Conservation (phyloP, 2,113 vertebrate species). For the Nibea coibor region DNA sequence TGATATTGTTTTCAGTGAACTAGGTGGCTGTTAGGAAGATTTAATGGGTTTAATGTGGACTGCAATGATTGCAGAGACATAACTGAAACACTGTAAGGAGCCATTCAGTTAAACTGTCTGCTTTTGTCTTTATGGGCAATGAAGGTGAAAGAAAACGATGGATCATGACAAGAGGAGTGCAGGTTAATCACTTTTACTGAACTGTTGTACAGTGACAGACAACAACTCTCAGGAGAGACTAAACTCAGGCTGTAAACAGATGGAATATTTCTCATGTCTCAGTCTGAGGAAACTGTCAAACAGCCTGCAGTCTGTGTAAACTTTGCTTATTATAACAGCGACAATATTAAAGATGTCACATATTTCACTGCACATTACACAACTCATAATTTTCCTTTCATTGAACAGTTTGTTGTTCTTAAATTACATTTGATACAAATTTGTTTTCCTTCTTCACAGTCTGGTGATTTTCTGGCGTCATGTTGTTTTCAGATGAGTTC, state of each 20-base stretch:
- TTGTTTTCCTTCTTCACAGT: too few relatives aligned
- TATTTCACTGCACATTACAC: too few relatives aligned
- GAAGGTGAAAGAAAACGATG: neutral
- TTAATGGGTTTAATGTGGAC: neutral
- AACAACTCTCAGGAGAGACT: neutral
- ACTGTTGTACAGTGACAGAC: neutral
- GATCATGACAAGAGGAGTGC: neutral
- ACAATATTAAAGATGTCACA: neutral
- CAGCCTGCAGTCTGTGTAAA: neutral
- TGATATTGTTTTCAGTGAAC: neutral
- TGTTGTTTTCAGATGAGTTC: too few relatives aligned
- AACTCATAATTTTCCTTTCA: too few relatives aligned
- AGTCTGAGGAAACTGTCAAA: neutral
- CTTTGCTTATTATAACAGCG: neutral
- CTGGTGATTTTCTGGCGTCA: too few relatives aligned
- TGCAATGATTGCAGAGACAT: neutral
- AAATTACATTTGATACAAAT: too few relatives aligned
- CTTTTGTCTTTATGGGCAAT: neutral
- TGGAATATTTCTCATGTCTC: neutral
- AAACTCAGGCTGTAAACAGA: neutral
- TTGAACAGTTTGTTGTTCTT: too few relatives aligned
- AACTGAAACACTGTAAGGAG: conserved; percentile 5
- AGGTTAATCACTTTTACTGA: conserved; percentile 3
- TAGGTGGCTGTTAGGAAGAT: neutral
- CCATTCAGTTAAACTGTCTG: neutral